Evolutionary conservation across 92 coral and sea anemone species (phyloP).

Genomic region (Phenganax marumi): DNA sequence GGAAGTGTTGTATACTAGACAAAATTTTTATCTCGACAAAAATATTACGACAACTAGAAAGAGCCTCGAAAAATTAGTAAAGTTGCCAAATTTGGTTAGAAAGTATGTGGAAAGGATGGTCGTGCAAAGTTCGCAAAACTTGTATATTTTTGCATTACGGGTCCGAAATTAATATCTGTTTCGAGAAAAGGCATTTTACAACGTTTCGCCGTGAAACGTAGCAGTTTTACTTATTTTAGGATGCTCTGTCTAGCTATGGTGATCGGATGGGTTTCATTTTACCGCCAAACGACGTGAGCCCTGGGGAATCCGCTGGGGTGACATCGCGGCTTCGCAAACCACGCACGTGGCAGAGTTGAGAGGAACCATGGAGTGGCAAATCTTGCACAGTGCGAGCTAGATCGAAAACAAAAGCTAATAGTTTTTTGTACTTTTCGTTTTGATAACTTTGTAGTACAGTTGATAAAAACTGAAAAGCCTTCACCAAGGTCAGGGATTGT

Average conservation of each 20-base stretch:
- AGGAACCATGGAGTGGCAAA: slow-evolving; percentile 96
- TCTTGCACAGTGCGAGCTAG: slow-evolving; percentile 85
- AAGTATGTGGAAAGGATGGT: no score
- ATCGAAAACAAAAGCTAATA: neutral
- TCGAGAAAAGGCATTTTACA: no score
- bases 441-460: no score
- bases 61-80: no score
- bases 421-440: neutral
- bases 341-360: slow-evolving; percentile 85
- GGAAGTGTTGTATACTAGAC: neutral
- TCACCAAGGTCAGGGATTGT: no score
- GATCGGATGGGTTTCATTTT: neutral
- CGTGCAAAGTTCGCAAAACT: neutral
- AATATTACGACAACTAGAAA: no score
- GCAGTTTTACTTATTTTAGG: neutral
- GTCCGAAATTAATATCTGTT: no score
- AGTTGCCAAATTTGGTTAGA: no score
- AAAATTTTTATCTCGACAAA: no score
- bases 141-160: neutral
- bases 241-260: neutral
- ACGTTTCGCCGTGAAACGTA: neutral
- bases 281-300: slow-evolving; percentile 55
- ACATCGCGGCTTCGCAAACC: slow-evolving; percentile 87
- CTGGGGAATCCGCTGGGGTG: slow-evolving; percentile 93
- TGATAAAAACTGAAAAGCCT: no score